phyloP scores from a whole-genome alignment of 2,888 invertebrate genomes.

The Ornithoptera alexandrae region DNA sequence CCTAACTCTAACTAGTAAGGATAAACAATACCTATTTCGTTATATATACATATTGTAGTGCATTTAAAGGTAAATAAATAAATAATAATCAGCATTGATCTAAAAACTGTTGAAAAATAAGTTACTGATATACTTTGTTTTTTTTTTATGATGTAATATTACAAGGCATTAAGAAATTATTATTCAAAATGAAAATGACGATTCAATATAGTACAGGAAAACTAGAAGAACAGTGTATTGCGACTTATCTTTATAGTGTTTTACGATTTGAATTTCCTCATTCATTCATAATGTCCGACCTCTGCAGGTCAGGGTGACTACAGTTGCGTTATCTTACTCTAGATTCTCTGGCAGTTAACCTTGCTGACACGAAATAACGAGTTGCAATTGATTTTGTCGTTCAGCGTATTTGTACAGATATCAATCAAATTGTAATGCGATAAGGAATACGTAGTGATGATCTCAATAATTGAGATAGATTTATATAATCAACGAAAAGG shows the following conservation, averaged over 20 bases:
- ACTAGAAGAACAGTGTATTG: not conserved
- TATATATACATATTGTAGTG: too few relatives aligned
- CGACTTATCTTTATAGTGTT: not conserved
- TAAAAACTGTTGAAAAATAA: not conserved
- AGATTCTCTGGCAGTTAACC: conserved; percentile 15
- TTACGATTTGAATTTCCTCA: conserved; percentile 4
- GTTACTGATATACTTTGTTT: too few relatives aligned
- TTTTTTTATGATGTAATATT: too few relatives aligned
- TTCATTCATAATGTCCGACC: conserved; percentile 16
- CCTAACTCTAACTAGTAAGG: too few relatives aligned
- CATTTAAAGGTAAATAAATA: too few relatives aligned
- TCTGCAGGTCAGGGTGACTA: conserved; percentile 3
- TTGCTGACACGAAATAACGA: conserved; percentile 14
- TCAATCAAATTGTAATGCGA: not conserved
- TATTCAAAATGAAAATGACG: not conserved
- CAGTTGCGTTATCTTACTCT: conserved; percentile 11
- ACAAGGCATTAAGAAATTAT: not conserved
- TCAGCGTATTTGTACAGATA: conserved; percentile 13
- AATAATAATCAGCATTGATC: too few relatives aligned
- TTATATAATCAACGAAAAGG: too few relatives aligned
- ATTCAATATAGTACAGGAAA: not conserved
- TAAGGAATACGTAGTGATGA: conserved; percentile 3
- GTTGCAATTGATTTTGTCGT: conserved; percentile 21
- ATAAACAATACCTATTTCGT: too few relatives aligned
- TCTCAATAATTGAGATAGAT: not conserved